Percentiles rank a stretch among this genome's conserved stretches.
These are phyloP conservation scores for Corynorhinus townsendii DNA, from an alignment of 2,113 vertebrate genomes.

Conservation along the genomic window DNA sequence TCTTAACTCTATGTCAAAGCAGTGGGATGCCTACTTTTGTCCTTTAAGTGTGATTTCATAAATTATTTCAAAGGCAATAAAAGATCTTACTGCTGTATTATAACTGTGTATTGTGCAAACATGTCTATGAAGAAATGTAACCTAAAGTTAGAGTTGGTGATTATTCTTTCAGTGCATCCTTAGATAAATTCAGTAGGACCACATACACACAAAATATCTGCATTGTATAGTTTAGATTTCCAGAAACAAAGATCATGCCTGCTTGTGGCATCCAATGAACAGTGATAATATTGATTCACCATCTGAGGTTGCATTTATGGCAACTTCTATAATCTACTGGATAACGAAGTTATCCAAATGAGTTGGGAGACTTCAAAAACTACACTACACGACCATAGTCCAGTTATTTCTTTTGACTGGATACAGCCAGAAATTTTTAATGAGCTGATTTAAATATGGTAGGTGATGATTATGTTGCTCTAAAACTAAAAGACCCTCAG, in stretches of 20 bases:
- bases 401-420: constrained; percentile 4
- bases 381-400: not conserved
- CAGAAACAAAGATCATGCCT: not conserved
- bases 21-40: constrained; percentile 35
- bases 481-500: not conserved
- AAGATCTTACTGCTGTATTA: constrained; percentile 33
- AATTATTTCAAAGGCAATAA: constrained; percentile 51
- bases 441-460: not conserved
- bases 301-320: not conserved
- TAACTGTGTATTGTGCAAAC: constrained; percentile 55
- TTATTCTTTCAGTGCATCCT: constrained; percentile 40
- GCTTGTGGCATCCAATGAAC: not conserved
- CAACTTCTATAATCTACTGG: not conserved
- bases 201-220: not conserved
- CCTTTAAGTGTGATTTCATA: constrained; percentile 56
- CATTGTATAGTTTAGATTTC: not conserved
- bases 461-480: not conserved
- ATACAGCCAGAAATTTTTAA: not conserved
- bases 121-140: constrained; percentile 43
- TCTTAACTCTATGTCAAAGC: constrained; percentile 43
- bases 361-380: constrained; percentile 1
- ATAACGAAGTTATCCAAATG: not conserved
- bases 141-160: constrained; percentile 31
- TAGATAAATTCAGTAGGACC: constrained; percentile 1
- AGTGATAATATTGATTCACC: not conserved